A percentile compares a stretch with the other conserved stretches of the same genome.
phyloP scores from a whole-genome alignment of 2,888 invertebrate species.

The Pollenia labialis region DNA sequence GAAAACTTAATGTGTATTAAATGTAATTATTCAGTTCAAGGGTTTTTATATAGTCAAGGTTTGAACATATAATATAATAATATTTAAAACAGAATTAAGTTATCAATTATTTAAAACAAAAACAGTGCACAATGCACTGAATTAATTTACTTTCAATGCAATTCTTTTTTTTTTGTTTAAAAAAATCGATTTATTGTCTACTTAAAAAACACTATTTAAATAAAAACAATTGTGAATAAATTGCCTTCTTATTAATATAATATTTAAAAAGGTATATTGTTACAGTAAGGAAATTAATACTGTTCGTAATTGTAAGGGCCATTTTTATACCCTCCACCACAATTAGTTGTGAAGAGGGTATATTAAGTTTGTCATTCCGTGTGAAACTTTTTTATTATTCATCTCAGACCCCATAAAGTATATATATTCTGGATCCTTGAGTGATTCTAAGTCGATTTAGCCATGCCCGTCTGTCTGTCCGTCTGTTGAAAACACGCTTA shows the following conservation, averaged over 20 bases:
- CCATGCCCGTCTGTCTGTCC: no score
- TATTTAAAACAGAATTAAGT: no score
- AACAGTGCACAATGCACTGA: background rate
- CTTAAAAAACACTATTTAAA: conserved; percentile 29
- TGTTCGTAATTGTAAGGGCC: conserved; percentile 32
- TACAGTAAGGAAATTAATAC: conserved; percentile 18
- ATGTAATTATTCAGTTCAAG: background rate
- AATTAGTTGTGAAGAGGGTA: no score
- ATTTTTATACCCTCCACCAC: no score
- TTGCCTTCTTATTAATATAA: background rate
- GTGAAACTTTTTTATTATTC: no score
- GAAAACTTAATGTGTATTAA: conserved; percentile 13
- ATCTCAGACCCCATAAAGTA: no score
- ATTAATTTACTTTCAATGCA: background rate
- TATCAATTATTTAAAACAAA: background rate
- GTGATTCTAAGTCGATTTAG: no score
- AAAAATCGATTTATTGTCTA: conserved; percentile 27
- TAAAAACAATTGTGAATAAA: conserved; percentile 33
- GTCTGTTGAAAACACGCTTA: no score
- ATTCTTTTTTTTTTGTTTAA: background rate
- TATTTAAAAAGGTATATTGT: conserved; percentile 23
- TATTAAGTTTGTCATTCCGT: no score
- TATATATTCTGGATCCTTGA: no score
- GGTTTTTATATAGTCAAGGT: conserved; percentile 35
- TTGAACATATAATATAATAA: background rate